These are phyloP conservation scores for Apistogramma diplotaenia DNA, from an alignment of 2,113 vertebrate species.

Conservation along the genomic window DNA sequence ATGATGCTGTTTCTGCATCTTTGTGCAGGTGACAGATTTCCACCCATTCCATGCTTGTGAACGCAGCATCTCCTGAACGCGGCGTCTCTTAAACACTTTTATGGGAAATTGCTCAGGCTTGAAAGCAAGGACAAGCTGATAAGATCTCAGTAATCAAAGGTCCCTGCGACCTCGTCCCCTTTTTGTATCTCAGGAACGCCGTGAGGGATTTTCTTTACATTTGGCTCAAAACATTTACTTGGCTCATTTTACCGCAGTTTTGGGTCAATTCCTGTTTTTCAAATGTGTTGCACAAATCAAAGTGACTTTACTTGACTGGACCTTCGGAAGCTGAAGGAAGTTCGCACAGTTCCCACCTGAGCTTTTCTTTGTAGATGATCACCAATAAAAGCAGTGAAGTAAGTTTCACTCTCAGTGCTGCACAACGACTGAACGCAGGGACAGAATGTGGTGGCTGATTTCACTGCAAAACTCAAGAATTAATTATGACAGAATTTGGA, in stretches of 20 bases:
- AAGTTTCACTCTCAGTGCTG: not conserved
- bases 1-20: not conserved
- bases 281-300: not conserved
- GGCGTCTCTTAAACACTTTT: too few relatives aligned
- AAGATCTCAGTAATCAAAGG: not conserved
- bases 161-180: not conserved
- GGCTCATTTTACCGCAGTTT: accelerated
- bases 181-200: not conserved
- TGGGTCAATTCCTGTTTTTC: too few relatives aligned
- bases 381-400: not conserved
- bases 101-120: not conserved
- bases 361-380: too few relatives aligned
- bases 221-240: not conserved
- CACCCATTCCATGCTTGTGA: too few relatives aligned
- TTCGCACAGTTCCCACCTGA: not conserved
- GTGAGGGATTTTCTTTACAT: not conserved
- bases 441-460: not conserved
- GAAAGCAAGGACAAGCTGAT: too few relatives aligned
- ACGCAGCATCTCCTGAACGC: too few relatives aligned
- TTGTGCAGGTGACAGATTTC: too few relatives aligned
- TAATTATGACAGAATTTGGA: too few relatives aligned
- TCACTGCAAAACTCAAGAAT: too few relatives aligned
- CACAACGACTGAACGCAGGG: not conserved
- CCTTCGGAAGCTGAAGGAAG: accelerated
- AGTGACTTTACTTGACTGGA: not conserved